Evolutionary conservation across 2,888 invertebrate species (phyloP), one percentile per base, ranked within the genome.

Genomic region (Hemaris fuciformis): DNA sequence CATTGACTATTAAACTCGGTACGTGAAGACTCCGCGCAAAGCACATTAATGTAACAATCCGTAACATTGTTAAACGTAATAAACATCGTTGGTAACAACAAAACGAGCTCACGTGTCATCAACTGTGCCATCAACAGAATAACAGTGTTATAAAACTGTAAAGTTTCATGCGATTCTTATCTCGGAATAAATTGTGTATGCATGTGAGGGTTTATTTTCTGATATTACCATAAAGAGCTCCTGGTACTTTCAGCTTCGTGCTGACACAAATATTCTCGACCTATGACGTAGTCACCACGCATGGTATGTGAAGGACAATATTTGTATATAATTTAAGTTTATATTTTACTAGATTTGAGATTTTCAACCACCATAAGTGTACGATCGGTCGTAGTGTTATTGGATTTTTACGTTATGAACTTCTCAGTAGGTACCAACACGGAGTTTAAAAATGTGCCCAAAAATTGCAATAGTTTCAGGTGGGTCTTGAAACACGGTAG

Each of bases 71-170:
- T 53, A 53, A 53, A 53, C 10, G 27, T 53, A 53, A 53, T 53
- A 53, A 31, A 31, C 31, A 27, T 53, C 18, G 53, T 53, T 27
- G 53, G 53, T 53, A 27, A 53, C 53, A 53, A 27, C 48, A 53
- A 53, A 53, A 53, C 53, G 53, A 53, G 53, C 27, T 27, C 18
- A 18, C 53, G 53, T 53, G 31, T 53, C 53, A 53, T 53, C 53
- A 53, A 53, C 27, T 18, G 53, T 27, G 53, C 53, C 53, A 53
- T 53, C 53, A 53, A 53, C 27, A 10, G 31, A 53, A 53, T 53
- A 53, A 53, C 53, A 53, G 27, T 31, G 53, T 53, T 53, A 53
- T 53, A 53, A 53, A 53, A 53, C 53, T 53, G 31, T 53, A 53
- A 48, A 48, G 31, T 53, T 53, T 27, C 53, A 53, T 53, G 53